Evolutionary conservation across 2,888 invertebrate species (phyloP).

Genomic region (Leptopterna dolabrata): DNA sequence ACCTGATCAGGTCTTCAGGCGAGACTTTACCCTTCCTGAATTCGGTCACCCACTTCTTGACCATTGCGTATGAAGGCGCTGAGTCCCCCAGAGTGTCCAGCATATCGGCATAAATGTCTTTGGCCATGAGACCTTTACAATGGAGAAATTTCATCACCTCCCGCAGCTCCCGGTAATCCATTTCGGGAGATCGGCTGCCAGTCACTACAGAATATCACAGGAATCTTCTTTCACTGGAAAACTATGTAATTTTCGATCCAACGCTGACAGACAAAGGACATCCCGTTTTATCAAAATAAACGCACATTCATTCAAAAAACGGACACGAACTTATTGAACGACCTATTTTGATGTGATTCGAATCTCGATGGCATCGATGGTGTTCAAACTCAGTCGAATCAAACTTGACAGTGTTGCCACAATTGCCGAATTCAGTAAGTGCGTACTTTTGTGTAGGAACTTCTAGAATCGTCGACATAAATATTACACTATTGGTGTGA

Average conservation of each 20-base stretch:
- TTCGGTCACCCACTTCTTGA: conserved; percentile 43
- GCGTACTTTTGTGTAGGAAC: no score
- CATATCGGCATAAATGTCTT: conserved; percentile 47
- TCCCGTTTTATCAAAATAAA: neutral
- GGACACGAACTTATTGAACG: conserved; percentile 3
- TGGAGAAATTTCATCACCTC: conserved; percentile 50
- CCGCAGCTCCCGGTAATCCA: conserved; percentile 47
- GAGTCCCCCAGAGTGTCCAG: conserved; percentile 41
- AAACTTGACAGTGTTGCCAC: no score
- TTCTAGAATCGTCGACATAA: no score
- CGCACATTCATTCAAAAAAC: neutral
- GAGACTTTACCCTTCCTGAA: conserved; percentile 24
- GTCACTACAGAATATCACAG: neutral
- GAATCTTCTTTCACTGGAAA: neutral
- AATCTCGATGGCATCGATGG: no score
- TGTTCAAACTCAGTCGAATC: no score
- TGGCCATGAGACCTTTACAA: conserved; percentile 40
- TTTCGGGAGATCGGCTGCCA: neutral
- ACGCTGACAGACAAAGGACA: neutral
- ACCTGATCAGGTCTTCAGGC: neutral
- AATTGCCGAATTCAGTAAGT: no score
- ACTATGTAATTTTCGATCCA: neutral
- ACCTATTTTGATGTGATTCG: neutral
- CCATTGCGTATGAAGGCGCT: conserved; percentile 46
- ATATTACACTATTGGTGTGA: no score